These are phyloP conservation scores for Arnoldichthys spilopterus DNA, from an alignment of 2,797 vertebrate species.

Conservation along the genomic window DNA sequence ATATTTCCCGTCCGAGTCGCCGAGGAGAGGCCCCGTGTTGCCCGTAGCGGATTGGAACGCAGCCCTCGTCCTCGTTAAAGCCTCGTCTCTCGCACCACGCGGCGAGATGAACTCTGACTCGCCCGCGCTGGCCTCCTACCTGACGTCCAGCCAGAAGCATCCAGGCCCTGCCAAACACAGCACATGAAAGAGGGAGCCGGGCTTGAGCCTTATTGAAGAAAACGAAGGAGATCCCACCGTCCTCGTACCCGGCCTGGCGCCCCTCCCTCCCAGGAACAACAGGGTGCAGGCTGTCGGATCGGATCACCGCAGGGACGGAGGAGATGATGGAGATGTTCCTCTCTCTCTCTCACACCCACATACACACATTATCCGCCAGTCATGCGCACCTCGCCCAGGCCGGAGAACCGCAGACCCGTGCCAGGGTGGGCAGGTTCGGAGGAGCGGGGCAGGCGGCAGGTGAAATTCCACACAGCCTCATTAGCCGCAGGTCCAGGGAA, in stretches of 20 bases:
- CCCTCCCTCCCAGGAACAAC: slow-evolving; percentile 55
- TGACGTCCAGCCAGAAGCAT: slow-evolving; percentile 66
- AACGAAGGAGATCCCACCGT: slow-evolving; percentile 67
- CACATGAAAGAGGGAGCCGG: slow-evolving; percentile 56
- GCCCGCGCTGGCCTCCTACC: slow-evolving; percentile 64
- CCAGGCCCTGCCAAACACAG: slow-evolving; percentile 61
- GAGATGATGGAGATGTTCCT: slow-evolving; percentile 15
- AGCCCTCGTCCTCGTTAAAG: slow-evolving; percentile 62
- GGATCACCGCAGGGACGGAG: slow-evolving; percentile 37
- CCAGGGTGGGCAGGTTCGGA: neutral
- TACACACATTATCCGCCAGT: neutral
- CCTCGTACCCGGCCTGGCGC: slow-evolving; percentile 17
- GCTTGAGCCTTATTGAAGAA: slow-evolving; percentile 68
- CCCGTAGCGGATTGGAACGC: slow-evolving; percentile 61
- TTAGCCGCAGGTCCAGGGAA: slow-evolving; percentile 9
- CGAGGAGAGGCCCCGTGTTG: slow-evolving; percentile 42
- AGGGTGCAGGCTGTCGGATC: slow-evolving; percentile 56
- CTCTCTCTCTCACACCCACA: slow-evolving; percentile 1
- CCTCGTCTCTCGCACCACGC: slow-evolving; percentile 61
- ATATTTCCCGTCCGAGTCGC: no score
- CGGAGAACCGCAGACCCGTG: neutral
- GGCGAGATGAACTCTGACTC: slow-evolving; percentile 59
- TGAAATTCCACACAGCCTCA: slow-evolving; percentile 25
- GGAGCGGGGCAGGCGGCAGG: neutral
- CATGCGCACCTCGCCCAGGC: neutral